Conservation (phyloP, 1,140 invertebrate species). For the Acromyrmex charruanus region DNA sequence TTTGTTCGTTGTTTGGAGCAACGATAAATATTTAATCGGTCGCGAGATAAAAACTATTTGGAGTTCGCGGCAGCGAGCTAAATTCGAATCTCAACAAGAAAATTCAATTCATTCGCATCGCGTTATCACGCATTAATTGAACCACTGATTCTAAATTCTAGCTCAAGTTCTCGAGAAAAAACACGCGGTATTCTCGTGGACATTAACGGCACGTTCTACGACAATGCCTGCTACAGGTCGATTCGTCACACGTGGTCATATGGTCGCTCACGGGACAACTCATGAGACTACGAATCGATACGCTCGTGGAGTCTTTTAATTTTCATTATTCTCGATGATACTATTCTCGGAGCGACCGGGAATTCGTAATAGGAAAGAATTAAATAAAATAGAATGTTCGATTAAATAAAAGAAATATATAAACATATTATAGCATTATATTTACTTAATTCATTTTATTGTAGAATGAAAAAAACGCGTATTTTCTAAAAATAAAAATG, state of each 20-base stretch:
- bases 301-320: neutral
- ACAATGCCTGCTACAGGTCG: neutral
- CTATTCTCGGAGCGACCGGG: neutral
- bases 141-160: neutral
- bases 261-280: neutral
- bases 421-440: neutral
- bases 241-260: slow-evolving; percentile 32
- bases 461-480: neutral
- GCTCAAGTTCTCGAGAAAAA: neutral
- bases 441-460: neutral
- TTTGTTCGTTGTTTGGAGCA: slow-evolving; percentile 38
- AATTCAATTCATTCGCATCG: slow-evolving; percentile 15
- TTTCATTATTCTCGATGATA: neutral
- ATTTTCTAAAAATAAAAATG: neutral
- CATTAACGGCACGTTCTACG: neutral
- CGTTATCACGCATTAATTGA: slow-evolving; percentile 21
- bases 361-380: neutral
- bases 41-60: slow-evolving; percentile 35
- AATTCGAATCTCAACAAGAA: neutral
- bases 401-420: neutral
- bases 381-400: neutral
- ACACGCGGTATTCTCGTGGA: neutral
- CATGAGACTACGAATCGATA: neutral
- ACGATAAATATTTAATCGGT: slow-evolving; percentile 57
- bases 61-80: neutral